These are phyloP conservation scores for Palythoa caribaeorum DNA, from an alignment of 92 coral and sea anemone species.

Conservation along the genomic window DNA sequence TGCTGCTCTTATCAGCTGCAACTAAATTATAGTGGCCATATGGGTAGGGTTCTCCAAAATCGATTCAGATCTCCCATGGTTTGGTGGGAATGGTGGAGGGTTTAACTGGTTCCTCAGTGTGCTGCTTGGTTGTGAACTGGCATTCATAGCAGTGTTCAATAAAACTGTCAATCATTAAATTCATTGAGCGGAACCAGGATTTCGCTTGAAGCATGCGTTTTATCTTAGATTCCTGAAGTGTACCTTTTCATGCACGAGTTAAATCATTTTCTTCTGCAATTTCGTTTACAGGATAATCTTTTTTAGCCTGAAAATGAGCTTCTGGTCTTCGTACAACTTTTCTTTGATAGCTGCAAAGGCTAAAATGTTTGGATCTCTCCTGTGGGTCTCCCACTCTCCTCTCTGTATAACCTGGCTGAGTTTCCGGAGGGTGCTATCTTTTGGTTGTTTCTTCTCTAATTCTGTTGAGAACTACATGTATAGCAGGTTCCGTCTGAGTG, in stretches of 20 bases:
- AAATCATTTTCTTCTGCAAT: no score
- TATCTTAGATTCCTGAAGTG: conserved; percentile 6
- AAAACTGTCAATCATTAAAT: conserved; percentile 59
- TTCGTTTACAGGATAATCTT: neutral
- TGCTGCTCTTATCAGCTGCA: neutral
- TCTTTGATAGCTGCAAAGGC: neutral
- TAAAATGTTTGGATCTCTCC: neutral
- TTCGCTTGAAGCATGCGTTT: no score
- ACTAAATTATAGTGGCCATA: neutral
- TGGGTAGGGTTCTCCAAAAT: neutral
- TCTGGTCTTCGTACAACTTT: neutral
- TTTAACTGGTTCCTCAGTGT: conserved; percentile 51
- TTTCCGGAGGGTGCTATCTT: neutral
- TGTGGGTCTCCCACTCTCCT: neutral
- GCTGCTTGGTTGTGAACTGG: conserved; percentile 60
- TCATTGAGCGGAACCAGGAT: conserved; percentile 69
- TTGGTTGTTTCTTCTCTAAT: no score
- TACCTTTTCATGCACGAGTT: conserved; percentile 34
- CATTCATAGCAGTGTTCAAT: conserved; percentile 63
- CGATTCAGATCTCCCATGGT: neutral
- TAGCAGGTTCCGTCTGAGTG: no score
- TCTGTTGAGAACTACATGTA: no score
- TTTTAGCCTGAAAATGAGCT: neutral
- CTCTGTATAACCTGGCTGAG: neutral
- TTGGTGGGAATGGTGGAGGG: conserved; percentile 37